These are phyloP conservation scores for Drosophila pallidifrons DNA, from an alignment of 1,140 invertebrate species.

Conservation along the genomic window DNA sequence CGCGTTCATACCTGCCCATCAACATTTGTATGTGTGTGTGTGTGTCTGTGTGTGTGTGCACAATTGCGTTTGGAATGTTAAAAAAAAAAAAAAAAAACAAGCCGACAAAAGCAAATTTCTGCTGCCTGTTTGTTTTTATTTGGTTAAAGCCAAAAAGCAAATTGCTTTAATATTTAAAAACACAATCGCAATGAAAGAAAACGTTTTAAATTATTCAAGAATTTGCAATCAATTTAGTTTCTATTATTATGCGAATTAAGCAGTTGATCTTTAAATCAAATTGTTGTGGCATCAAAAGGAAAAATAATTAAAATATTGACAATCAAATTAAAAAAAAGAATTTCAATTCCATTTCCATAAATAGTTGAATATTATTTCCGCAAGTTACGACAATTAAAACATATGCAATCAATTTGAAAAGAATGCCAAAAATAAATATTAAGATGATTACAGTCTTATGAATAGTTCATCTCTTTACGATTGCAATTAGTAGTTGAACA, in stretches of 20 bases:
- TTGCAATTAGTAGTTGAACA: constrained; percentile 16
- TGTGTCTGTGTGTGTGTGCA: not conserved
- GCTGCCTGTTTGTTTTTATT: constrained; percentile 8
- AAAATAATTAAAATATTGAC: not conserved
- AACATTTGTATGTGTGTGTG: not conserved
- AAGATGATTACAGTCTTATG: no score
- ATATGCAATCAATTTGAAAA: not conserved
- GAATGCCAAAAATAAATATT: no score
- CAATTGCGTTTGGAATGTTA: constrained; percentile 11
- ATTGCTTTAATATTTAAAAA: constrained; percentile 33
- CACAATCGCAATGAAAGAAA: not conserved
- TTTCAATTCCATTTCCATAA: not conserved
- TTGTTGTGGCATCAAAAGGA: not conserved
- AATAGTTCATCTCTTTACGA: constrained; percentile 6
- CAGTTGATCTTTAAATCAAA: not conserved
- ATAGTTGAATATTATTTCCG: not conserved
- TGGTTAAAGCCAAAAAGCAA: constrained; percentile 28
- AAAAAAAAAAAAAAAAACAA: constrained; percentile 13
- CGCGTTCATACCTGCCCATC: constrained; percentile 4
- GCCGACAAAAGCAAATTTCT: constrained; percentile 24
- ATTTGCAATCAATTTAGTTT: not conserved
- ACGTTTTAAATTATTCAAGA: not conserved
- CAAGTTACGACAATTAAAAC: not conserved
- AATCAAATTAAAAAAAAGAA: not conserved
- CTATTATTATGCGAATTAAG: not conserved